phyloP scores from a whole-genome alignment of 2,113 vertebrate genomes.

The Microcebus griseorufus region DNA sequence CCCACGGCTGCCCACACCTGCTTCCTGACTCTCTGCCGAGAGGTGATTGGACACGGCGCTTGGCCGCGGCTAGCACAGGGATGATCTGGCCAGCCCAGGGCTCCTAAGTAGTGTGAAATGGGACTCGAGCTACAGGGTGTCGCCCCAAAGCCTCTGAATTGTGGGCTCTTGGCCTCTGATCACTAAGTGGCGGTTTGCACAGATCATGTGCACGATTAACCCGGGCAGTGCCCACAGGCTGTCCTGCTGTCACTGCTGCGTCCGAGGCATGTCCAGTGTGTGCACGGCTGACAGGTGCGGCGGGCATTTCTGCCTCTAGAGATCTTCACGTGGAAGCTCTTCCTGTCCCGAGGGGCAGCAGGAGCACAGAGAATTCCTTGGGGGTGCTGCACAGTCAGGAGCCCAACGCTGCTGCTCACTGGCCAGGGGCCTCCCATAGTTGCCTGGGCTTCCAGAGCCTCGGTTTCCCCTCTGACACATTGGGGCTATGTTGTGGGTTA shows the following conservation, averaged over 20 bases:
- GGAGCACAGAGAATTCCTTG: fast-evolving
- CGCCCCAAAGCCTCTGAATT: fast-evolving
- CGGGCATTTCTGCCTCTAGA: fast-evolving
- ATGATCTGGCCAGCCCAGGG: fast-evolving
- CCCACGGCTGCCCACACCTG: not conserved
- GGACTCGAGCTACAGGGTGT: fast-evolving
- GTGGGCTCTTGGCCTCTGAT: not conserved
- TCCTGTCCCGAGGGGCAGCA: not conserved
- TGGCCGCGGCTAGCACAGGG: not conserved
- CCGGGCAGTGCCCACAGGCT: not conserved
- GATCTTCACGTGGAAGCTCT: fast-evolving
- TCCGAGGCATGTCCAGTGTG: not conserved
- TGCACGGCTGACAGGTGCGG: fast-evolving
- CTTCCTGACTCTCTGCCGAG: not conserved
- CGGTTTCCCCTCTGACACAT: not conserved
- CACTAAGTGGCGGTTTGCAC: not conserved
- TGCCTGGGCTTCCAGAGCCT: not conserved
- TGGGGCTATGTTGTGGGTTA: not conserved
- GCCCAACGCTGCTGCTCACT: fast-evolving
- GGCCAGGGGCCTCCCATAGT: not conserved
- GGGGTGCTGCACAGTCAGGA: fast-evolving
- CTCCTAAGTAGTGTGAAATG: not conserved
- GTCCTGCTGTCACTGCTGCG: fast-evolving
- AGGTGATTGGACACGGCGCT: fast-evolving
- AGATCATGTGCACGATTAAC: fast-evolving